Base-by-base conservation (phyloP, 2,797 vertebrate species). In the Hybognathus amarus region DNA sequence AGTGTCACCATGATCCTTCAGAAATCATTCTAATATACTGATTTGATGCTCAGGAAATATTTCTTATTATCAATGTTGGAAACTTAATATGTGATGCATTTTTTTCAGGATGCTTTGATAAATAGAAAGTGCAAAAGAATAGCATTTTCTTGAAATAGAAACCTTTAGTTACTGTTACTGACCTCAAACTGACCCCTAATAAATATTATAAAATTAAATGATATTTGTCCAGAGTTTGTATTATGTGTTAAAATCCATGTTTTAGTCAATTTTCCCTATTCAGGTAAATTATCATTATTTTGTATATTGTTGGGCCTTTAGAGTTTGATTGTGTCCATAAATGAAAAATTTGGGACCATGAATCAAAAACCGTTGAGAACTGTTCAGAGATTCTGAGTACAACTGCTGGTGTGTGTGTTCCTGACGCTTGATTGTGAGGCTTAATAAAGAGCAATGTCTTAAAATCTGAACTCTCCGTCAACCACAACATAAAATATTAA, bases 361-460 rank as follows among this genome's bases (percentile, higher is more conserved):
- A 59, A 18, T 59, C 13, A 59, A 75, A 54, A 75, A 33, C 27
- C 33, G n/a, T 10, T 47, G 24, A 71, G 42, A 71, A 47, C 1
- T 15, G 15, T 61, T 61, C 5, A 1, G 59, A 61, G 56, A 59
- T 59, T 50, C 17, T 2, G 12, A 15, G 27, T 59, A 6, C 73
- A 27, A 27, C 52, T 6, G n/a, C n/a, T 17, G 33, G 13, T 59
- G 22, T 27, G 54, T 18, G 54, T 56, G 18, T 36, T 18, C n/a
- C 74, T 18, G 4, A 15, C 61, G 52, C 22, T 76, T 76, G 36
- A 76, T 56, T 42, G 54, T 42, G 33, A 9, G 54, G 54, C 38
- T 40, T 61, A 76, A 76, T 61, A 61, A 61, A 76, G 74, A 61
- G 54, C 76, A 17, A 50, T 66, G 42, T 45, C 59, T 78, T n/a